Base-by-base conservation (phyloP, 2,113 vertebrate species). In the Esox niger region DNA sequence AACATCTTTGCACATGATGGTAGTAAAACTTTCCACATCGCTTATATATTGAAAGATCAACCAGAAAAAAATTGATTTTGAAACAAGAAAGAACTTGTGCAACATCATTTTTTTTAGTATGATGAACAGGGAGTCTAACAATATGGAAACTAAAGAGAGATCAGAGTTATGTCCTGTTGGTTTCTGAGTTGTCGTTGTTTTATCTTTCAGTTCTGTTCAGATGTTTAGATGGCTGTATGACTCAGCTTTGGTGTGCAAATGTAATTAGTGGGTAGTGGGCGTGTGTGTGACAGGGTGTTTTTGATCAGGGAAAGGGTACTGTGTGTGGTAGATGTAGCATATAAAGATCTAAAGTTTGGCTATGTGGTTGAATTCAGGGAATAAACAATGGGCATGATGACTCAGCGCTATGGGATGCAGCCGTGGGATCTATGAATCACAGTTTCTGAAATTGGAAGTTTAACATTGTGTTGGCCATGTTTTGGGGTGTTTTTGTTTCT, bases 1-100 rank as follows among this genome's bases (percentile, higher is more conserved):
- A 68, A 62, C 4, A 46, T 72, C 54, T 79, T 62, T 73, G 66
- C 69, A 79, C 74, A 76, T 20, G 59, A 27, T 33, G 73, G 72
- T 74, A 68, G 70, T 84, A 81, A 84, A 80, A 75, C 32, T 1
- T n/a, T 52, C 13, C 7, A 56, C 74, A 62, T 68, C 61, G 20
- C 30, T 64, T 69, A 52, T 32, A 43, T 26, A 74, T 43, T 20
- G 59, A 70, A 25, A 30, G 26, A 5, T 43, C 20, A 11, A n/a
- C 61, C 60, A 61, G 35, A 26, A 62, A 47, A 61, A 31, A 32
- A 33, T 29, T 26, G 25, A 20, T 65, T 31, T 26, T 38, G 35
- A 1, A 1, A 55, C 64, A 1, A 9, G 0, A 7, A 56, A 46
- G 46, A 79, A 66, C 58, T 71, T 80, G 13, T 66, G 76, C 61